Evolutionary conservation across 2,888 invertebrate genomes (phyloP), one percentile per base, ranked within the genome.

Genomic region (Nomada lathburiana): DNA sequence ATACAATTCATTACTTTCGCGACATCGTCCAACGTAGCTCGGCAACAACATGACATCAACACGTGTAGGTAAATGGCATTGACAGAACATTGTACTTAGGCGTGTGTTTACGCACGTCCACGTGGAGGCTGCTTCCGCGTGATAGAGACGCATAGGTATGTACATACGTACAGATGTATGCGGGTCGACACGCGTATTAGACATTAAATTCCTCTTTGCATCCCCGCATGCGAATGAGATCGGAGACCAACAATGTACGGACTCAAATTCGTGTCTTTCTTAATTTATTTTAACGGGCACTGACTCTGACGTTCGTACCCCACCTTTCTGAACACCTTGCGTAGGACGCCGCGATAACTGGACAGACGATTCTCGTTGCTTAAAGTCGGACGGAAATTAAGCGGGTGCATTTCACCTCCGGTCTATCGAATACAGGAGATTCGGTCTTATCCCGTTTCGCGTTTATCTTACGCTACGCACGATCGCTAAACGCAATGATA

Each of bases 331-430:
- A 47, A 55, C 42, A 60, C 59, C 62, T 26, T 59, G 52, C 74
- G 42, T 47, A 16, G 18, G 18, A 50, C 52, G 36, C 44, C 69
- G 23, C 76, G 79, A 69, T 76, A 80, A 76, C 76, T 77, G 52
- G 62, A 52, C 55, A 55, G 67, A 67, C 62, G 47, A 74, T 68
- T 76, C 71, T 79, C 76, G 79, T 80, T 68, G 76, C 80, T 13
- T 65, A 72, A 64, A 62, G 78, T 57, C 76, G 67, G 83, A 83
- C 84, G 84, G 83, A 84, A 84, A 83, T 83, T 83, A 84, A 76
- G 13, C 63, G 67, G 36, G 29, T 55, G 64, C 68, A 65, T 76
- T 80, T 68, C 67, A 73, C 65, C 42, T 67, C 80, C 60, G 80
- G 52, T 68, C 52, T 64, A 47, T 65, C 79, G 71, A 64, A 60